phyloP scores from a whole-genome alignment of 1,140 invertebrate species.

The Triops cancriformis region DNA sequence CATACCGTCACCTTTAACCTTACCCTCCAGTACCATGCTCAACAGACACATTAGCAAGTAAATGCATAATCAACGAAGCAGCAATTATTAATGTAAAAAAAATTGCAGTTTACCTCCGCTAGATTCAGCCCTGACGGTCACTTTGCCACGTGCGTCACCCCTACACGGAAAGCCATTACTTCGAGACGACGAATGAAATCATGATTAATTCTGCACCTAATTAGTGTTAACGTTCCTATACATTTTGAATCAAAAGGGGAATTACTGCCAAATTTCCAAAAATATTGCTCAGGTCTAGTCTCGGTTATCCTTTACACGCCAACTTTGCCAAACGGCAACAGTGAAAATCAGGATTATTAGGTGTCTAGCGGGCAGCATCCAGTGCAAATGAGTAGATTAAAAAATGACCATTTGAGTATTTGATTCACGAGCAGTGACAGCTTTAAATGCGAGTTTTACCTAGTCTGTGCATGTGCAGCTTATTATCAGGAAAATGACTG shows the following conservation, averaged over 20 bases:
- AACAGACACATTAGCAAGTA: not conserved
- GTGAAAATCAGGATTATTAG: too few species aligned
- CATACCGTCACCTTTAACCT: not conserved
- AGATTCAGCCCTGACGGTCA: not conserved
- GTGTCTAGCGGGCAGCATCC: too few species aligned
- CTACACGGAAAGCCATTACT: not conserved
- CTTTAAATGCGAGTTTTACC: too few species aligned
- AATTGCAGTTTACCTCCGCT: not conserved
- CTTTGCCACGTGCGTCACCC: not conserved
- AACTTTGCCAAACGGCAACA: not conserved
- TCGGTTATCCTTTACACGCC: not conserved
- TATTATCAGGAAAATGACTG: not conserved
- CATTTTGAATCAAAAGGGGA: not conserved
- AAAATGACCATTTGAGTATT: too few species aligned
- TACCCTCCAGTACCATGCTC: not conserved
- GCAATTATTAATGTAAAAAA: not conserved
- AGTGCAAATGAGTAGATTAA: too few species aligned
- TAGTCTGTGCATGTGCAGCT: not conserved
- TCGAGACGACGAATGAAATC: slow-evolving; percentile 2
- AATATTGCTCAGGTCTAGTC: slow-evolving; percentile 6
- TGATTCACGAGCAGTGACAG: too few species aligned
- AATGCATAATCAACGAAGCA: not conserved
- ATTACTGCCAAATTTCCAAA: not conserved
- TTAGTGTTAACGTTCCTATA: not conserved
- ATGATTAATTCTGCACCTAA: not conserved